Evolutionary conservation across 2,797 vertebrate genomes (phyloP), one percentile per base, ranked within the genome.

Genomic region (Sebastes minor): DNA sequence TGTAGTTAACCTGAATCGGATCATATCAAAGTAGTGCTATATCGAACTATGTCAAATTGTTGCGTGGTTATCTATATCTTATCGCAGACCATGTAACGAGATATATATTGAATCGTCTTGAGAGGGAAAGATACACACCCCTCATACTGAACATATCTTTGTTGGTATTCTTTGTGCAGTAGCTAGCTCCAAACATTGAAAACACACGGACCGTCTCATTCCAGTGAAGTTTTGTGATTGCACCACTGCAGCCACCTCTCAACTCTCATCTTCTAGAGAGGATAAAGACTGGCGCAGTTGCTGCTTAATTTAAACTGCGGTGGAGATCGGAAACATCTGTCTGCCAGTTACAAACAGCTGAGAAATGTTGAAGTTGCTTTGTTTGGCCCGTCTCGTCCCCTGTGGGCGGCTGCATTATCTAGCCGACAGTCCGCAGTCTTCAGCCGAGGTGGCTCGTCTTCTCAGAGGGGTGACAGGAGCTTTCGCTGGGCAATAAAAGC

Each of bases 401-500:
- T 18, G 57, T 25, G 22, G 28, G 63, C 30, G 30, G 67, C 63
- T 35, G 57, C 57, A 63, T 80, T 81, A 79, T 87, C 32, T 27
- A 55, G 27, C 38, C 61, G 80, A 81, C 78, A 72, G 73, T 71
- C 63, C 42, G 42, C 8, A 16, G 66, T 74, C 49, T 83, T 73
- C 57, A 56, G 53, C 78, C 52, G 22, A 62, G 71, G 38, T 76
- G 68, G 74, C 63, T 74, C 78, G 57, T 83, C 78, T 69, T 84
- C 75, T 83, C 67, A 71, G 71, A 76, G 53, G 72, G 76, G 57
- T 75, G 86, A 81, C 74, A 30, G 85, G 62, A 81, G 84, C 78
- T 76, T 56, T 89, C 52, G 3, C 71, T 73, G 83, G 83, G 74
- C 71, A 84, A 74, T 91, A 84, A 88, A 49, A 90, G 71, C 73